A percentile compares a stretch with the other conserved stretches of the same genome.
Conservation (phyloP, 92 coral and sea anemone genomes). For the Umimayanthus chanpuru region DNA sequence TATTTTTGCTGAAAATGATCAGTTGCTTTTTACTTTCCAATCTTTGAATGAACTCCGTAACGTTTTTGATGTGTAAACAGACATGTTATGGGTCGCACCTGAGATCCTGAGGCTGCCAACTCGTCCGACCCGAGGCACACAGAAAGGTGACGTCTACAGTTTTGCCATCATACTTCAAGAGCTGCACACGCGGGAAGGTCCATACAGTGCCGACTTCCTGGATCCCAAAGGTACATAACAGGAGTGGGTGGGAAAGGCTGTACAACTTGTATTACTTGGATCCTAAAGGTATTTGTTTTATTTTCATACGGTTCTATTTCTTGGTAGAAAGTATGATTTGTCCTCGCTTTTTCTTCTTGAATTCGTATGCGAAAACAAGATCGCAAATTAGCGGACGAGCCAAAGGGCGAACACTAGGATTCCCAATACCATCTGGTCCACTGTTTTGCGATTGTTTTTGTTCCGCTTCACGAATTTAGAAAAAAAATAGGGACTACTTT, state of each 20-base stretch:
- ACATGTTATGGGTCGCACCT: constrained; percentile 93
- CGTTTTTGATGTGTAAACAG: constrained; percentile 40
- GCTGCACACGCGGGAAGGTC: constrained; percentile 93
- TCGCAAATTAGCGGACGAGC: too few species aligned
- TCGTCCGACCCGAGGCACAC: constrained; percentile 87
- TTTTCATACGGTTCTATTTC: background rate
- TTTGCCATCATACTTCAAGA: constrained; percentile 95
- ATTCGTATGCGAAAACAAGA: too few species aligned
- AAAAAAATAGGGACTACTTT: background rate
- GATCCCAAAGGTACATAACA: constrained; percentile 72
- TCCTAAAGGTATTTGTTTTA: background rate
- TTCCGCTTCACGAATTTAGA: too few species aligned
- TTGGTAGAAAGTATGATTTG: too few species aligned
- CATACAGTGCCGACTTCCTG: constrained; percentile 89
- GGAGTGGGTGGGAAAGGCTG: background rate
- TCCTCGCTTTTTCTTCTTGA: too few species aligned
- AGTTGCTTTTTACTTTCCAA: too few species aligned
- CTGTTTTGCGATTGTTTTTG: too few species aligned
- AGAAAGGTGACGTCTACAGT: constrained; percentile 94
- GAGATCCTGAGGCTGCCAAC: constrained; percentile 82
- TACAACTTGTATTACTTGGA: background rate
- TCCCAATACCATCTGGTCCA: too few species aligned
- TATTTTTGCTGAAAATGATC: background rate
- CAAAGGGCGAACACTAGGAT: too few species aligned
- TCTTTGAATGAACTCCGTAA: too few species aligned